phyloP scores from a whole-genome alignment of 2,113 vertebrate species.

The Puntigrus tetrazona region DNA sequence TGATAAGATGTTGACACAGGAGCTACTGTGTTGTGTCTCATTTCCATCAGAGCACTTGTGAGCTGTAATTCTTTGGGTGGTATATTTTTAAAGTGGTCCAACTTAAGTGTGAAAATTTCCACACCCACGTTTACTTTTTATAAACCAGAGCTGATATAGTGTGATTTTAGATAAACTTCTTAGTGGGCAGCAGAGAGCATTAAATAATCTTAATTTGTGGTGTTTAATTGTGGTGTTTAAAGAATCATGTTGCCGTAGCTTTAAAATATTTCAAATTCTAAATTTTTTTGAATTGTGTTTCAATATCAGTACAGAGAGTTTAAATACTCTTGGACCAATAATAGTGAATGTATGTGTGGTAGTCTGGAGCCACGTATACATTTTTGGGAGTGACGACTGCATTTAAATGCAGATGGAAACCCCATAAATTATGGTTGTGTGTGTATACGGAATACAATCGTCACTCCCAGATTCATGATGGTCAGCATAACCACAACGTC shows the following conservation, averaged over 20 bases:
- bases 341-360: not conserved
- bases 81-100: slow-evolving; percentile 25
- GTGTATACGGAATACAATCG: not conserved
- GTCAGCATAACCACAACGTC: too few relatives aligned
- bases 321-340: not conserved
- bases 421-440: not conserved
- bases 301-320: not conserved
- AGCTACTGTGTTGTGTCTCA: not conserved
- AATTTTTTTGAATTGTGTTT: not conserved
- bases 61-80: not conserved
- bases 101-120: slow-evolving; percentile 17
- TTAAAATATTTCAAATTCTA: not conserved
- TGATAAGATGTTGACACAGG: not conserved
- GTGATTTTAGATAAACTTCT: not conserved
- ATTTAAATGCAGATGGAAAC: not conserved
- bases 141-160: slow-evolving; percentile 26
- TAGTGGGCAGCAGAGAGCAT: not conserved
- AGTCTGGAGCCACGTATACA: not conserved
- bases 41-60: not conserved
- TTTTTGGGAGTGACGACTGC: not conserved
- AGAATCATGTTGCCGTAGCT: not conserved
- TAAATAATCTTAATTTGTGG: slow-evolving; percentile 17
- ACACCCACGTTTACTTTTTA: slow-evolving; percentile 6
- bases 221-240: not conserved
- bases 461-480: not conserved